Evolutionary conservation across 2,888 invertebrate genomes (phyloP), one percentile per base, ranked within the genome.

Genomic region (Hirtodrosophila alboralis): DNA sequence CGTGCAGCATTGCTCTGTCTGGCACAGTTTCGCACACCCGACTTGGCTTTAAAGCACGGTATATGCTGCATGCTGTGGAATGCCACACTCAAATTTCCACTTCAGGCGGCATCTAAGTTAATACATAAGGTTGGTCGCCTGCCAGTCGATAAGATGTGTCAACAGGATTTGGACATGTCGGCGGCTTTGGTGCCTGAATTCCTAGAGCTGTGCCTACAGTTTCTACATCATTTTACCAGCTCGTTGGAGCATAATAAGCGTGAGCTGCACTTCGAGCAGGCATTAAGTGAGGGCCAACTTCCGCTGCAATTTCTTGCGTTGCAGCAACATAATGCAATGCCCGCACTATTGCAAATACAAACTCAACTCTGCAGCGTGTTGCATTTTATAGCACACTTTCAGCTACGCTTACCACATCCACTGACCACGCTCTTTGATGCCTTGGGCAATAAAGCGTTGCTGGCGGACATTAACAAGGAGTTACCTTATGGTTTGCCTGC

Each of bases 31-130:
- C 78, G 86, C 6, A 66, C 70, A 2, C 48, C 84, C 1, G 90
- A 91, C 54, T 85, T 83, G 62, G 90, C 89, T 0, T 49, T 91
- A 87, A 95, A 91, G 92, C 94, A 95, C 91, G 97, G 98, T 6
- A 92, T 97, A 45, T 95, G 95, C 84, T 94, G 94, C 65, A 93
- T 98, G 87, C 92, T 97, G 73, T 98, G 98, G 98, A 95, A 95
- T 45, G 95, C 96, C 47, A 96, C 97, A 84, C 91, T 98, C n/a
- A 95, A 94, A 86, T 95, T 95, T 79, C 92, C 94, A 12, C 93
- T 97, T 83, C 95, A 96, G 91, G 92, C 94, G 1, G 92, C 94
- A 14, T 94, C 95, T 61, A 94, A 95, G 75, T 91, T 97, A 13
- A 93, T 94, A 68, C 96, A 95, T 84, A 97, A 95, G 91, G 93